A percentile compares a stretch with the other conserved stretches of the same genome.
Conservation (phyloP, 2,888 invertebrate species). For the Cataglyphis albicans region DNA sequence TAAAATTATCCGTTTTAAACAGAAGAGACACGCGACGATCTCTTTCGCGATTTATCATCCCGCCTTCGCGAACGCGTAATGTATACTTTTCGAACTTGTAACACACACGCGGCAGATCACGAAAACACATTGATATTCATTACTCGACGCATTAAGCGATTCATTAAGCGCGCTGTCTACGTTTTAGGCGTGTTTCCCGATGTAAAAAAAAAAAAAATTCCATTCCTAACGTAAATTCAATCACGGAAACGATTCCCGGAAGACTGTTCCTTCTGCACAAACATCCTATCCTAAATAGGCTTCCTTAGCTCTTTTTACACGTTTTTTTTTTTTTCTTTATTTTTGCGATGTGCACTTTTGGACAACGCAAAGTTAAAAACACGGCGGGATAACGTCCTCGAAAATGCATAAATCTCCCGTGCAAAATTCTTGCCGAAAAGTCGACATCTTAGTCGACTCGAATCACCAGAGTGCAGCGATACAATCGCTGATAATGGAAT, state of each 20-base stretch:
- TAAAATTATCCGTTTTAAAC: not conserved
- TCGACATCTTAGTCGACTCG: slow-evolving; percentile 33
- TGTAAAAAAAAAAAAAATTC: slow-evolving; percentile 17
- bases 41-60: not conserved
- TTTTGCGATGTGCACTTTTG: not conserved
- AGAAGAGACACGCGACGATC: not conserved
- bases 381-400: slow-evolving; percentile 45
- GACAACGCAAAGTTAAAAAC: slow-evolving; percentile 2
- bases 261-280: slow-evolving; percentile 20
- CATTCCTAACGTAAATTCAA: not conserved
- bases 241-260: slow-evolving; percentile 36
- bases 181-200: slow-evolving; percentile 18
- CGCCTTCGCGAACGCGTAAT: not conserved
- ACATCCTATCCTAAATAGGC: not conserved
- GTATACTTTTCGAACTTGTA: not conserved
- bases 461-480: slow-evolving; percentile 13
- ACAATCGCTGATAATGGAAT: slow-evolving; percentile 64
- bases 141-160: not conserved
- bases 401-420: slow-evolving; percentile 11
- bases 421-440: slow-evolving; percentile 30
- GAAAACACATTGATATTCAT: not conserved
- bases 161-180: not conserved
- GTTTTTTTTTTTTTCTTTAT: not conserved
- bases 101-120: not conserved
- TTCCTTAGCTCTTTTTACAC: not conserved